A percentile compares a stretch with the other conserved stretches of the same genome.
These are phyloP conservation scores for Torymus texanus DNA, from an alignment of 2,888 invertebrate species.

Conservation along the genomic window DNA sequence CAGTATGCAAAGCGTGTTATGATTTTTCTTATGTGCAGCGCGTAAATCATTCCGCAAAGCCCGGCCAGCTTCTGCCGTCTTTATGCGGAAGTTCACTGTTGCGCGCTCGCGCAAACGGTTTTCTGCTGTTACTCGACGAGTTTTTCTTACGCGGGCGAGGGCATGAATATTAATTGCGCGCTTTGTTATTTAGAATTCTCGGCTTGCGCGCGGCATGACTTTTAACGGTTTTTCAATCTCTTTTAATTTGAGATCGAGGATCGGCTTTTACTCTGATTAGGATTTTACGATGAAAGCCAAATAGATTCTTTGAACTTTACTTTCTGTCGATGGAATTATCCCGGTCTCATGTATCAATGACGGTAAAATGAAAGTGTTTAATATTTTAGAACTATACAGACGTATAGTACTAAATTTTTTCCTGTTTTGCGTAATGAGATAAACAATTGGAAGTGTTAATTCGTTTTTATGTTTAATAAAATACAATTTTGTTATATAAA, in stretches of 20 bases:
- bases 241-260: too few species aligned
- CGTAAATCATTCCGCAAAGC: constrained; percentile 32
- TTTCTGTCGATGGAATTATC: too few species aligned
- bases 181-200: constrained; percentile 19
- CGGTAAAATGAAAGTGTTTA: too few species aligned
- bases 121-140: neutral
- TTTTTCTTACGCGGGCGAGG: neutral
- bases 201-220: neutral
- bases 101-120: neutral
- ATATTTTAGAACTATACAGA: too few species aligned
- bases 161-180: constrained; percentile 33
- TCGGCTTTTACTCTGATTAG: constrained; percentile 14
- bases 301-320: too few species aligned
- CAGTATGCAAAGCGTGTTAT: constrained; percentile 42
- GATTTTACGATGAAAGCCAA: neutral
- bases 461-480: too few species aligned
- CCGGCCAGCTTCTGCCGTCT: too few species aligned
- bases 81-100: constrained; percentile 14
- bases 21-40: constrained; percentile 27
- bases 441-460: too few species aligned
- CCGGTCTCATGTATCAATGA: too few species aligned
- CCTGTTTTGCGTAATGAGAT: too few species aligned
- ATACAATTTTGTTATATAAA: too few species aligned
- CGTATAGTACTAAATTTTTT: too few species aligned
- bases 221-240: constrained; percentile 2